Base-by-base conservation (phyloP, 2,113 vertebrate genomes). In the Astur gentilis region DNA sequence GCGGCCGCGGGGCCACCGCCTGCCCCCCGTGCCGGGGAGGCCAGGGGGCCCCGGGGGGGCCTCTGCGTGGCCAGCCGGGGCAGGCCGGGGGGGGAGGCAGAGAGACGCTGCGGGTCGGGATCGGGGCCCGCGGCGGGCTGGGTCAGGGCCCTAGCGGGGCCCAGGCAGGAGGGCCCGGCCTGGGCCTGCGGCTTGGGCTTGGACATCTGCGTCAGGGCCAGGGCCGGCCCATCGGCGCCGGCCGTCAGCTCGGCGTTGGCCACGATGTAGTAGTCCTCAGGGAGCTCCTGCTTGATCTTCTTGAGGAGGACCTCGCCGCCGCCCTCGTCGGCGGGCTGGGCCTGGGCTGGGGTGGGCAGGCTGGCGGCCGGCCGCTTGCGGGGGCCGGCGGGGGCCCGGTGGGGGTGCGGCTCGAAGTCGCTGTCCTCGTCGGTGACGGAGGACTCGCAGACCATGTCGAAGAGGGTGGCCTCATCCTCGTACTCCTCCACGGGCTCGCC, bases 261-360 rank as follows among this genome's bases (percentile, higher is more conserved):
- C 94, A 99, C 98, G 15, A 98, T 98, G 58, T 99, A 99, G 94
- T 98, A 99, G 95, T 99, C 98, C 93, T 99, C 99, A 0, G 98
- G 98, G 45, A 98, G 97, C 94, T 99, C 99, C 87, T 99, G 98
- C 95, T 99, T 99, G 88, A 99, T 99, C 93, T 99, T 99, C 96
- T 99, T 99, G 81, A 98, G 97, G 3, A 97, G 93, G 23, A 98
- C 97, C 22, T 99, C 98, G 4, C 71, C 85, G 7, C 97, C 83
- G 7, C 96, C 94, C 65, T 98, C 98, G 1, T 98, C 98, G 0
- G 97, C 72, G 2, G 97, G 91, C 81, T 98, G 98, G 5, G 96
- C 79, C 55, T 97, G 98, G 61, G 98, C 94, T 34, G 97, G 44
- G 4, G 96, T 31, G 86, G 95, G 70, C 97, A 62, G 27, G 5